Base-by-base conservation (phyloP, 2,113 vertebrate species). In the Callionymus lyra region DNA sequence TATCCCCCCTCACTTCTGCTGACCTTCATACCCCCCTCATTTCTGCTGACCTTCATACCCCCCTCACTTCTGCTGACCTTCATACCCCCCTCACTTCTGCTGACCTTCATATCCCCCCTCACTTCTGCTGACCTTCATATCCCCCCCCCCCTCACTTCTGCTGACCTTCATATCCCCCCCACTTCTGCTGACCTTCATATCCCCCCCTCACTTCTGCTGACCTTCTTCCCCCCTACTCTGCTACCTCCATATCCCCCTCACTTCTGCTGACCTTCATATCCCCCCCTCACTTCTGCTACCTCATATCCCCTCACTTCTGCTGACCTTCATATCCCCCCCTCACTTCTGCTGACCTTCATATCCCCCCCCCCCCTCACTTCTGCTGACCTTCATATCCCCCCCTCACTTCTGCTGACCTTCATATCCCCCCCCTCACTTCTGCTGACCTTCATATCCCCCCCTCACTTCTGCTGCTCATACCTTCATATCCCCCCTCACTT, bases 311-410 rank as follows among this genome's bases (percentile, higher is more conserved):
- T 57, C 27, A 65, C 38, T 58, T 65, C 34, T 11, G 9, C 4
- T 38, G 36, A 47, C 50, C 31, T n/a, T 47, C 32, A 53, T 9
- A 27, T 27, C 4, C 8, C 21, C 21, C 8, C 21, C 8, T 57
- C 27, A 65, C 38, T 58, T 65, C 34, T 11, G 9, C 4, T 38
- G 36, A 47, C 50, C 31, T n/a, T 47, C 32, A 53, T 9, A 27
- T 27, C 4, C 8, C 21, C 21, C 8, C 21, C 8, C 21, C 4
- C 84, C 94, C 33, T 85, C 91, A 18, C 93, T 97, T 66, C 85
- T 99, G 45, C 86, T 91, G 74, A 97, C 97, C 76, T 97, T 92
- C 15, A 91, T 99, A 59, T 89, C 94, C 1, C n/a, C n/a, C n/a
- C n/a, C 38, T 57, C 27, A 65, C 38, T 58, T 65, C 34, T 11